Evolutionary conservation across 2,797 vertebrate genomes (phyloP).

Genomic region (Sebastes hubbsi): DNA sequence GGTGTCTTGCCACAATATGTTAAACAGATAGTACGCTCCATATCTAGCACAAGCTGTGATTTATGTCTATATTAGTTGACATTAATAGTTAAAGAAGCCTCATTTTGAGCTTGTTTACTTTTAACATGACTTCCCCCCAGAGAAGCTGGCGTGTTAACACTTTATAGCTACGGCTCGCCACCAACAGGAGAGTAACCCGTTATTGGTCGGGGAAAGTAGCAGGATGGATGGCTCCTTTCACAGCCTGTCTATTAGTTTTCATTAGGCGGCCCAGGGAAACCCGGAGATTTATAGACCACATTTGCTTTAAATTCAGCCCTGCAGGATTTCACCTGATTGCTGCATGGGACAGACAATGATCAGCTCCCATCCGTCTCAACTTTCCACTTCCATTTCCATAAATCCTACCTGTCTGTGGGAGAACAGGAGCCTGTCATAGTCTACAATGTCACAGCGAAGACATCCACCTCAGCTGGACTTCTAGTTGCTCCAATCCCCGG

Average conservation of each 20-base stretch:
- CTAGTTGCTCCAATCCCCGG: constrained; percentile 54
- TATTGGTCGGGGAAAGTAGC: constrained; percentile 69
- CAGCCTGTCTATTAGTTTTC: constrained; percentile 84
- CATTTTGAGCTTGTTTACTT: constrained; percentile 57
- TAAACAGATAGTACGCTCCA: constrained; percentile 17
- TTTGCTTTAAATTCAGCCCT: constrained; percentile 83
- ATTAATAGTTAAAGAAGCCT: constrained; percentile 38
- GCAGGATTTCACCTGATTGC: constrained; percentile 80
- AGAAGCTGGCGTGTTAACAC: constrained; percentile 65
- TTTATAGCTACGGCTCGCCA: constrained; percentile 45
- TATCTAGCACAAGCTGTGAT: constrained; percentile 31
- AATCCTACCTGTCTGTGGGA: constrained; percentile 67
- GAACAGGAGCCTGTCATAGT: constrained; percentile 67
- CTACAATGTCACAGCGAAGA: constrained; percentile 73
- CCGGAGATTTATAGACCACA: constrained; percentile 82
- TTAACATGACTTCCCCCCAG: constrained; percentile 40
- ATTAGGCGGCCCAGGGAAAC: constrained; percentile 77
- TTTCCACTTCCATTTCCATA: constrained; percentile 77
- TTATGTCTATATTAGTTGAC: constrained; percentile 18
- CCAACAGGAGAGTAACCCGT: constrained; percentile 60
- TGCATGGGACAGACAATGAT: constrained; percentile 78
- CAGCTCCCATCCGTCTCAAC: constrained; percentile 73
- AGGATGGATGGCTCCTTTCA: constrained; percentile 79
- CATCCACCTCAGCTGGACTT: constrained; percentile 68
- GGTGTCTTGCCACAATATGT: not conserved